phyloP scores from a whole-genome alignment of 2,113 vertebrate genomes.

The Acanthisitta chloris region DNA sequence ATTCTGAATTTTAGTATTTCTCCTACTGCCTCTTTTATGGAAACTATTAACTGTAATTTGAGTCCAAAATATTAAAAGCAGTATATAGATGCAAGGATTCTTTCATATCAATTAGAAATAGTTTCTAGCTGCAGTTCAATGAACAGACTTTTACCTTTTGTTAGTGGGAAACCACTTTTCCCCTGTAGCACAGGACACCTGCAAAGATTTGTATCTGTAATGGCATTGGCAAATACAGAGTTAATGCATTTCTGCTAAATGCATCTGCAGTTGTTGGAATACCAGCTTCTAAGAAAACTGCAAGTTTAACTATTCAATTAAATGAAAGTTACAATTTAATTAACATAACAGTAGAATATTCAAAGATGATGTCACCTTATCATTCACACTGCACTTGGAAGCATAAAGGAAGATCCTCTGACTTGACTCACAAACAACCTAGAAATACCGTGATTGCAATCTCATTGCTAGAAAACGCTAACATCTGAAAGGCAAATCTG shows the following conservation, averaged over 20 bases:
- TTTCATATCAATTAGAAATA: conserved; percentile 64
- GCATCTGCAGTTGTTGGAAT: background rate
- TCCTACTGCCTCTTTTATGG: conserved; percentile 30
- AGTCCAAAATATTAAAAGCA: conserved; percentile 67
- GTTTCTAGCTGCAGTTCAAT: conserved; percentile 63
- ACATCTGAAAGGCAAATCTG: background rate
- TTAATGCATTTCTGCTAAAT: conserved; percentile 39
- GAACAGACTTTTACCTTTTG: conserved; percentile 71
- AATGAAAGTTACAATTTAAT: conserved; percentile 15
- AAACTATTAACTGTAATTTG: conserved; percentile 64
- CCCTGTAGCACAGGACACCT: background rate
- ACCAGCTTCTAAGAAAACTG: background rate
- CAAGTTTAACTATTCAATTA: background rate
- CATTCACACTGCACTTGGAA: background rate
- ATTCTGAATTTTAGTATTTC: conserved; percentile 42
- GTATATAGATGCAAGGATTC: conserved; percentile 57
- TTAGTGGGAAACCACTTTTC: conserved; percentile 54
- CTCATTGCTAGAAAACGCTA: background rate
- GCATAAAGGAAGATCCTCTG: background rate
- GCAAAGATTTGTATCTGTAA: conserved; percentile 53
- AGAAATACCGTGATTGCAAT: background rate
- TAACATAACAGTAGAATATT: background rate
- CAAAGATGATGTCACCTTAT: background rate
- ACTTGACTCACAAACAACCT: background rate
- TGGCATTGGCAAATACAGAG: conserved; percentile 42